Conservation (phyloP, 2,888 invertebrate species). For the Tetranychus truncatus region DNA sequence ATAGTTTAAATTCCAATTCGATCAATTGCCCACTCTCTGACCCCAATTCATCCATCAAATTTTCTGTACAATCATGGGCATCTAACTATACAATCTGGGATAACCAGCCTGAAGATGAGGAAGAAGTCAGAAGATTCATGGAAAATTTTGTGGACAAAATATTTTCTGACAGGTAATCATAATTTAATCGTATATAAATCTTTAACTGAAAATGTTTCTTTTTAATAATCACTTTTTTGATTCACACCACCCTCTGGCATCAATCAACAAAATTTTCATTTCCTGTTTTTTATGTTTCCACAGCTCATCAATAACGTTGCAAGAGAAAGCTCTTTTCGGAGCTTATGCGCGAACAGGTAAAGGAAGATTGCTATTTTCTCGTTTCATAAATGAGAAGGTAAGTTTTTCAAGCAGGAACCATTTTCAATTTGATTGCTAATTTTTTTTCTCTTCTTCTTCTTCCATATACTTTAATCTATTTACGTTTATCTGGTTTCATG, state of each 20-base stretch:
- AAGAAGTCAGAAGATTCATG: constrained; percentile 44
- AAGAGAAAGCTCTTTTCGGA: constrained; percentile 49
- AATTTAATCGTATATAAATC: neutral
- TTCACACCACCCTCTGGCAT: neutral
- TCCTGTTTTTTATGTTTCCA: constrained; percentile 7
- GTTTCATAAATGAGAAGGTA: constrained; percentile 42
- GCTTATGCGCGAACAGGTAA: constrained; percentile 44
- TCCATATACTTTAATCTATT: neutral
- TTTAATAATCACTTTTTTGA: neutral
- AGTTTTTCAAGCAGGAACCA: neutral
- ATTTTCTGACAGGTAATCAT: constrained; percentile 39
- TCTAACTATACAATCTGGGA: neutral
- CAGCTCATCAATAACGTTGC: constrained; percentile 42
- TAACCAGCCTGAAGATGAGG: constrained; percentile 32
- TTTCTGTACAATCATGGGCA: neutral
- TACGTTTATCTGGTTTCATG: neutral
- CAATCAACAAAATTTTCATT: constrained; percentile 10
- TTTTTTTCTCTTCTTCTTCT: neutral
- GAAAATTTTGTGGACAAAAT: constrained; percentile 45
- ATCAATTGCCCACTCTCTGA: neutral
- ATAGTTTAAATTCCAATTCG: neutral
- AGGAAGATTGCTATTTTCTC: constrained; percentile 49
- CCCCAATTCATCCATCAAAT: neutral
- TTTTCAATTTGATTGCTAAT: neutral
- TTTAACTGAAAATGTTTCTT: neutral